These are phyloP conservation scores for Cololabis saira DNA, from an alignment of 2,113 vertebrate genomes.

Conservation along the genomic window DNA sequence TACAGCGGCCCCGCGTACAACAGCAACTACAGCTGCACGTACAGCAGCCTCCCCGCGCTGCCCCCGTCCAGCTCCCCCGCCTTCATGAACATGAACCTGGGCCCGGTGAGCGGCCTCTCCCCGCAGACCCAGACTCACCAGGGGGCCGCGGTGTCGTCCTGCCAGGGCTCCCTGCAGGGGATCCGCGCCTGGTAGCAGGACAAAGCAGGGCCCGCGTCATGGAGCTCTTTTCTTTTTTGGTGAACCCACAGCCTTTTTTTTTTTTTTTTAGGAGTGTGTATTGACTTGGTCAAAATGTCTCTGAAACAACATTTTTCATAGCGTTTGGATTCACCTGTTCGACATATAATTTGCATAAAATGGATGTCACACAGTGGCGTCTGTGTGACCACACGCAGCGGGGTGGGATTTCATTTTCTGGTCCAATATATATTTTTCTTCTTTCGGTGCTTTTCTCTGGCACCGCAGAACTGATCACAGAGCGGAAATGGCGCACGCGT, in stretches of 20 bases:
- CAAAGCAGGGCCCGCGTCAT: slow-evolving; percentile 9
- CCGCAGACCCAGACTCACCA: slow-evolving; percentile 82
- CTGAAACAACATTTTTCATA: slow-evolving; percentile 36
- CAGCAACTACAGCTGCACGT: slow-evolving; percentile 88
- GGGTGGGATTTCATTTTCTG: slow-evolving; percentile 1
- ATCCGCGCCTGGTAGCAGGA: slow-evolving; percentile 92
- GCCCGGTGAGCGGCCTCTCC: slow-evolving; percentile 73
- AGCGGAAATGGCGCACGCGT: not conserved
- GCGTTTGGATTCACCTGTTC: slow-evolving; percentile 28
- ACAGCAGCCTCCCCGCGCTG: slow-evolving; percentile 82
- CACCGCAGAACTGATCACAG: slow-evolving; percentile 4
- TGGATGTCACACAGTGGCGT: not conserved
- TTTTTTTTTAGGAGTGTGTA: slow-evolving; percentile 26
- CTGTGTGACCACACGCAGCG: not conserved
- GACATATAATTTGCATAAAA: too few relatives aligned
- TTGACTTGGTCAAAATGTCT: slow-evolving; percentile 30
- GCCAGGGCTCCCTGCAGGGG: slow-evolving; percentile 91
- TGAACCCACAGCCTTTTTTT: slow-evolving; percentile 6
- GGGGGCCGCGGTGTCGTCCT: slow-evolving; percentile 82
- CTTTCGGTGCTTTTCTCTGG: slow-evolving; percentile 17
- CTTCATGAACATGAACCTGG: slow-evolving; percentile 89
- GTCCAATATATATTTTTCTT: slow-evolving; percentile 1
- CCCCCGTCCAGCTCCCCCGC: slow-evolving; percentile 77
- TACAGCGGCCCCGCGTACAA: slow-evolving; percentile 87
- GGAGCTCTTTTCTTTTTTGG: slow-evolving; percentile 5